phyloP scores from a whole-genome alignment of 2,888 invertebrate genomes.

The Cancer borealis region DNA sequence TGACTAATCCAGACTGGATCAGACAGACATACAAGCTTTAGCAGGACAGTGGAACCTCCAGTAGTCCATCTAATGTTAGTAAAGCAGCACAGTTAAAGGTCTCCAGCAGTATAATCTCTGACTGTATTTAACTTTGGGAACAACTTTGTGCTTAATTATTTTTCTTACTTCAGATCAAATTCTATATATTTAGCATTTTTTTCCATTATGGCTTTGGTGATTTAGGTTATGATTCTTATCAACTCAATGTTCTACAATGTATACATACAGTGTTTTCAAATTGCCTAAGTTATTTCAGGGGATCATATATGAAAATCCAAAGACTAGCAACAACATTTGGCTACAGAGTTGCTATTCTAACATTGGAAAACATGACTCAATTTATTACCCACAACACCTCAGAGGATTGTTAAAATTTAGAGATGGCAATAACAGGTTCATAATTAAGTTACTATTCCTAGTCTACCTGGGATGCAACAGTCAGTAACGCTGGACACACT shows the following conservation, averaged over 20 bases:
- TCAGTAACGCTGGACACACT: constrained; percentile 57
- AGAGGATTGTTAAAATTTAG: constrained; percentile 54
- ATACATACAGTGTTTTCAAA: constrained; percentile 34
- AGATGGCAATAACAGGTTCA: constrained; percentile 40
- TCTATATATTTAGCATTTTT: not conserved
- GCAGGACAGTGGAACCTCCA: constrained; percentile 44
- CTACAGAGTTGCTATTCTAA: constrained; percentile 61
- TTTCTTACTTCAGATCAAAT: not conserved
- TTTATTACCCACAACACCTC: constrained; percentile 54
- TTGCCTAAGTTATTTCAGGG: constrained; percentile 34
- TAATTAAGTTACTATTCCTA: constrained; percentile 57
- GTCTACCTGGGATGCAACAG: constrained; percentile 60
- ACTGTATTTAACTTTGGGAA: constrained; percentile 45
- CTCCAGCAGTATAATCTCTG: not conserved
- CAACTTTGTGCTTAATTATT: constrained; percentile 56
- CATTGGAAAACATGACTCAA: constrained; percentile 51
- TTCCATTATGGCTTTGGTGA: not conserved
- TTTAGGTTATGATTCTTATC: constrained; percentile 1
- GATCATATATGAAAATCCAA: constrained; percentile 38
- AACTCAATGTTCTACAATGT: not conserved
- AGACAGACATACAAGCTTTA: constrained; percentile 62
- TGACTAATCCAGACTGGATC: constrained; percentile 42
- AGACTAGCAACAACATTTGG: constrained; percentile 60
- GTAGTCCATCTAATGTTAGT: constrained; percentile 45
- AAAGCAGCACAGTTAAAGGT: constrained; percentile 50